Conservation (phyloP, 2,113 vertebrate species). For the Eupsittula cactorum region DNA sequence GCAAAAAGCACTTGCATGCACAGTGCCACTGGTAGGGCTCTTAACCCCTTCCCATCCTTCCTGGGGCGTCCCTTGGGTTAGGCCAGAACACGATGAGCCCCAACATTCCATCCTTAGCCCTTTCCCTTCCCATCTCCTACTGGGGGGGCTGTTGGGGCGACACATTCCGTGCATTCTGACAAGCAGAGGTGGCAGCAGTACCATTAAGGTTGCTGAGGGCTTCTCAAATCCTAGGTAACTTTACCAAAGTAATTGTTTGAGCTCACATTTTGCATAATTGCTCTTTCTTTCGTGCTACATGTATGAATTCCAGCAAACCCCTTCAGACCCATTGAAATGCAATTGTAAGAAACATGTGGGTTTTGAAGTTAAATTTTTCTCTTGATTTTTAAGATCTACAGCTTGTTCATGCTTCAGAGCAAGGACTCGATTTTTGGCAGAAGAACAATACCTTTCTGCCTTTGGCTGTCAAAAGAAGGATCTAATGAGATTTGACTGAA, state of each 20-base stretch:
- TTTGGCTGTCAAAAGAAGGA: conserved; percentile 27
- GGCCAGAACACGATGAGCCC: not conserved
- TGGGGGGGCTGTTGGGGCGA: not conserved
- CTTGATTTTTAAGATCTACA: not conserved
- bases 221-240: not conserved
- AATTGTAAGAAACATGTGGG: not conserved
- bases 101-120: not conserved
- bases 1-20: not conserved
- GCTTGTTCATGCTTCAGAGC: not conserved
- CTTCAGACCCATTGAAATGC: not conserved
- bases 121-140: not conserved
- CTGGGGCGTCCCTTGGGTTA: not conserved
- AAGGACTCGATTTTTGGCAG: not conserved
- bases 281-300: not conserved
- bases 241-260: not conserved
- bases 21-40: not conserved
- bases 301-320: not conserved
- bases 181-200: not conserved
- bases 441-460: not conserved
- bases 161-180: not conserved
- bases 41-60: not conserved
- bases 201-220: not conserved
- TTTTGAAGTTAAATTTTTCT: not conserved
- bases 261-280: not conserved
- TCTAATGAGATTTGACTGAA: not conserved